Base-by-base conservation (phyloP, 2,888 invertebrate genomes). In the Dendrolimus houi region DNA sequence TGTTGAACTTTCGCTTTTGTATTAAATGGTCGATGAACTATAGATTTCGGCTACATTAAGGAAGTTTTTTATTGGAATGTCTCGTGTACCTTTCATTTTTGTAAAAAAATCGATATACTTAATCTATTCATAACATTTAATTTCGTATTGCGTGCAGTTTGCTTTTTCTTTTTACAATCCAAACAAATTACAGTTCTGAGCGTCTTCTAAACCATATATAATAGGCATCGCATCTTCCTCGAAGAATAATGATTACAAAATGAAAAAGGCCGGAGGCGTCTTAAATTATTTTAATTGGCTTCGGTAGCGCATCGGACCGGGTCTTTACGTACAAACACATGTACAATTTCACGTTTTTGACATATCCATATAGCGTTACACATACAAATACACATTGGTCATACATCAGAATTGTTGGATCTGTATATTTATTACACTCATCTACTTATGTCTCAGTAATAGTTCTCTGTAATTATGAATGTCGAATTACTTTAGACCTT, bases 271-370 rank as follows among this genome's bases (percentile, higher is more conserved):
- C 77, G 65, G 76, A 74, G 83, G 89, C 87, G 75, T 86, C 83
- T 87, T 87, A 85, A 89, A 90, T 91, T 90, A 91, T 90, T 91
- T 90, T 91, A 91, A 91, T 91, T 91, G 90, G 88, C 85, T 88
- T 83, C 90, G 87, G 91, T 91, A 91, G 91, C 91, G 79, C 74
- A 77, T 78, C 68, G 75, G 75, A 71, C 69, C 68, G 72, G 68
- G 72, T 77, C 70, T 75, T 75, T 75, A 77, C 72, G 67, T 66
- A 74, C 75, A 70, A 71, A 75, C 72, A 75, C 70, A 73, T 64
- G 62, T 68, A 69, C 62, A 55, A 42, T 55, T n/a, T 53, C 53
- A 52, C 47, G 41, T 55, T 53, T 69, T 67, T 69, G 66, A 71
- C 67, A 69, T 70, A 69, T 64, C 64, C 64, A 64, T 61, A 59